phyloP scores from a whole-genome alignment of 37 sponge, comb jelly and placozoan genomes.

The Dysidea cf. avara region DNA sequence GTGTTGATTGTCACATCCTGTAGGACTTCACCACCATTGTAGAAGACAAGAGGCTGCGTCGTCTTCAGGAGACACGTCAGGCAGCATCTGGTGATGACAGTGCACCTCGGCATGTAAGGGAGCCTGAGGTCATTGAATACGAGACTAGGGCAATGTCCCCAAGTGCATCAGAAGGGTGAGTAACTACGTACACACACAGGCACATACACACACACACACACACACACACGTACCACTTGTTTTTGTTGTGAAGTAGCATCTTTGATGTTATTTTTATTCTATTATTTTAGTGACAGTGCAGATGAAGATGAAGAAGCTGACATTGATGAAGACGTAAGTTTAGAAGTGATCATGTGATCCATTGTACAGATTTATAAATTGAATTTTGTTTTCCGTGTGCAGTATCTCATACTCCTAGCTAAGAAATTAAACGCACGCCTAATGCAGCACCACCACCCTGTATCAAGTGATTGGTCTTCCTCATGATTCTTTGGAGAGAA shows the following conservation, averaged over 20 bases:
- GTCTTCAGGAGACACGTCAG: conserved; percentile 8
- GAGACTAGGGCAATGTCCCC: background rate
- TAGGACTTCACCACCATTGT: background rate
- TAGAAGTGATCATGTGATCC: background rate
- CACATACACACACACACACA: background rate
- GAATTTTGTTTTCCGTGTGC: too few relatives aligned
- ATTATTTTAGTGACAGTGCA: background rate
- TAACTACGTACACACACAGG: conserved; percentile 3
- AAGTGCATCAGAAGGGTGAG: background rate
- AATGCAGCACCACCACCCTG: too few relatives aligned
- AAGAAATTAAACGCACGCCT: too few relatives aligned
- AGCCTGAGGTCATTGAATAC: conserved; percentile 59
- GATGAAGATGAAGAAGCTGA: too few relatives aligned
- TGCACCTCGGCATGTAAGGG: conserved; percentile 9
- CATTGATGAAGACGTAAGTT: background rate
- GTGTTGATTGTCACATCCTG: too few relatives aligned
- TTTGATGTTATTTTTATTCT: background rate
- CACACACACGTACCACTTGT: too few relatives aligned
- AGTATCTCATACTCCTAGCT: too few relatives aligned
- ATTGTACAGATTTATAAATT: too few relatives aligned
- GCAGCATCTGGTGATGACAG: background rate
- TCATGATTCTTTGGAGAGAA: too few relatives aligned
- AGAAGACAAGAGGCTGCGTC: conserved; percentile 7
- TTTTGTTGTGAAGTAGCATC: background rate
- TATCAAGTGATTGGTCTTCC: too few relatives aligned